phyloP scores from a whole-genome alignment of 2,113 vertebrate species.

The Scolopax mira region DNA sequence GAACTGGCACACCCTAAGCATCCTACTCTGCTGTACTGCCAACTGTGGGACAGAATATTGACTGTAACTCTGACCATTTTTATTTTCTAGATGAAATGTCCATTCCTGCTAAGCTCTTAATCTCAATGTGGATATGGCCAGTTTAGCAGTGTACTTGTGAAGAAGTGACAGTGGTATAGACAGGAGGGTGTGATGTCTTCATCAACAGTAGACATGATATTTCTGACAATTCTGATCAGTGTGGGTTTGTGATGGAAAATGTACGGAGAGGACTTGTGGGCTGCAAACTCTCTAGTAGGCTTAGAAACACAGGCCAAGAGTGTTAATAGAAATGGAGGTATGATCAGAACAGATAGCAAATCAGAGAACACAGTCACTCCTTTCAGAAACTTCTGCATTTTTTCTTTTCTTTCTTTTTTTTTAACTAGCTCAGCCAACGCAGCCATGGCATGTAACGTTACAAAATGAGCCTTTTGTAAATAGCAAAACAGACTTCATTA shows the following conservation, averaged over 20 bases:
- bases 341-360: neutral
- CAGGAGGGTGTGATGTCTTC: constrained; percentile 43
- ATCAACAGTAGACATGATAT: constrained; percentile 20
- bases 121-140: constrained; percentile 32
- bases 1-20: neutral
- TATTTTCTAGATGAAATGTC: constrained; percentile 53
- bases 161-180: constrained; percentile 19
- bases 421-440: neutral
- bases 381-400: neutral
- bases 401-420: neutral
- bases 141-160: constrained; percentile 8
- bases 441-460: neutral
- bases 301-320: neutral
- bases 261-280: neutral
- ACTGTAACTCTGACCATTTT: constrained; percentile 6
- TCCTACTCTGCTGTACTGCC: neutral
- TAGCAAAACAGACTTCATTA: neutral
- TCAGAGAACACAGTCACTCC: neutral
- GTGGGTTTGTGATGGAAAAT: neutral
- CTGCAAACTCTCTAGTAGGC: neutral
- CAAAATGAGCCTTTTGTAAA: neutral
- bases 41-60: constrained; percentile 6
- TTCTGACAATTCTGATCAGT: constrained; percentile 5
- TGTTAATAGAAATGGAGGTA: neutral
- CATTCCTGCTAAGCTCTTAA: constrained; percentile 48